A percentile compares a stretch with the other conserved stretches of the same genome.
These are phyloP conservation scores for Sarcophaga rosellei DNA, from an alignment of 2,888 invertebrate genomes.

Conservation along the genomic window DNA sequence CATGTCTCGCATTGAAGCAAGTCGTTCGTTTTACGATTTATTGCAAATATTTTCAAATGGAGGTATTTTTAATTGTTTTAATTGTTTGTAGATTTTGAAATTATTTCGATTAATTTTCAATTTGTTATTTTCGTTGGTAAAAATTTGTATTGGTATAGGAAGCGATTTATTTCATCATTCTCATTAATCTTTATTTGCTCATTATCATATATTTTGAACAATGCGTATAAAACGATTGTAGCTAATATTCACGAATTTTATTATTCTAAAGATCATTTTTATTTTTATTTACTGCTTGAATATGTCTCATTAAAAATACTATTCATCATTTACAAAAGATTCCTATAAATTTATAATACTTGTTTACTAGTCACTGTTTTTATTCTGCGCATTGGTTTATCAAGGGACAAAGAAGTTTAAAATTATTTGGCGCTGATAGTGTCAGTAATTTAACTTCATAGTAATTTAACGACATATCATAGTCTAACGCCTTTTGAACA, in stretches of 20 bases:
- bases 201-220: not conserved
- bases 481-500: too few relatives aligned
- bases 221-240: not conserved
- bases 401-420: too few relatives aligned
- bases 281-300: not conserved
- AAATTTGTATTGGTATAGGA: slow-evolving; percentile 15
- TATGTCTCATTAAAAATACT: too few relatives aligned
- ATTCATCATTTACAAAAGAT: too few relatives aligned
- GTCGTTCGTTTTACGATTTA: slow-evolving; percentile 65
- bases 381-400: too few relatives aligned
- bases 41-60: slow-evolving; percentile 63
- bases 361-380: too few relatives aligned
- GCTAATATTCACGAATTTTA: slow-evolving; percentile 10
- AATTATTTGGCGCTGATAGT: too few relatives aligned
- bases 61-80: slow-evolving; percentile 41
- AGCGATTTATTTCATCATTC: slow-evolving; percentile 27
- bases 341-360: too few relatives aligned
- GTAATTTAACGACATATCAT: too few relatives aligned
- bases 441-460: too few relatives aligned
- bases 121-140: not conserved
- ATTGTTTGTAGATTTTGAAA: not conserved
- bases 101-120: not conserved
- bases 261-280: not conserved
- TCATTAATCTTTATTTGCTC: not conserved
- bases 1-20: slow-evolving; percentile 54